Evolutionary conservation across 2,888 invertebrate genomes (phyloP).

Genomic region (Synanthedon myopaeformis): DNA sequence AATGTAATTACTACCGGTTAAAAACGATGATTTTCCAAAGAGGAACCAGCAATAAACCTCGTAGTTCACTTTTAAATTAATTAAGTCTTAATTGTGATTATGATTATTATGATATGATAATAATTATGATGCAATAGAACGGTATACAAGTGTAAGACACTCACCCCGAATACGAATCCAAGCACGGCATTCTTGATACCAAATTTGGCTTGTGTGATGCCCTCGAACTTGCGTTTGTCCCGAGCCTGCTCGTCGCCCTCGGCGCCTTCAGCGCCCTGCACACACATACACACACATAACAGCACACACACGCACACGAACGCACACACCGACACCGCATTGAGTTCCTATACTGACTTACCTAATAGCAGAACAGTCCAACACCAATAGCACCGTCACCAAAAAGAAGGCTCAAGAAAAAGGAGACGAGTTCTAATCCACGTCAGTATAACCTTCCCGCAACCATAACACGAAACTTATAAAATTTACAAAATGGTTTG

Average conservation of each 20-base stretch:
- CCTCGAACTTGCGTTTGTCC: conserved; percentile 82
- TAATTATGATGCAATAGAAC: neutral
- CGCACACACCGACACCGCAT: conserved; percentile 10
- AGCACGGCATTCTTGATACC: conserved; percentile 84
- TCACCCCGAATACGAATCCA: conserved; percentile 88
- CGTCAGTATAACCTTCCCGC: too few species aligned
- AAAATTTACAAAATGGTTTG: too few species aligned
- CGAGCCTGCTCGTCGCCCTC: conserved; percentile 62
- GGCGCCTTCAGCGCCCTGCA: conserved; percentile 53
- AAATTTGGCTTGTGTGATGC: conserved; percentile 71
- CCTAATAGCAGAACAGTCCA: conserved; percentile 1
- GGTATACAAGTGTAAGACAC: conserved; percentile 16
- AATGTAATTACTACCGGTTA: too few species aligned
- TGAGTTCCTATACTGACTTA: neutral
- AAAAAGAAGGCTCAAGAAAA: neutral
- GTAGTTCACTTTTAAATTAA: neutral
- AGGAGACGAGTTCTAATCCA: too few species aligned
- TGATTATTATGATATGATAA: neutral
- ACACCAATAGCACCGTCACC: conserved; percentile 1
- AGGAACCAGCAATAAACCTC: too few species aligned
- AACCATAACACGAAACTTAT: too few species aligned
- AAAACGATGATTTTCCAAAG: too few species aligned
- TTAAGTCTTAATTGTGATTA: neutral
- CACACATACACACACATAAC: conserved; percentile 29
- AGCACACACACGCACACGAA: conserved; percentile 10